phyloP scores from a whole-genome alignment of 2,888 invertebrate genomes.

The Cryptocephalus primarius region DNA sequence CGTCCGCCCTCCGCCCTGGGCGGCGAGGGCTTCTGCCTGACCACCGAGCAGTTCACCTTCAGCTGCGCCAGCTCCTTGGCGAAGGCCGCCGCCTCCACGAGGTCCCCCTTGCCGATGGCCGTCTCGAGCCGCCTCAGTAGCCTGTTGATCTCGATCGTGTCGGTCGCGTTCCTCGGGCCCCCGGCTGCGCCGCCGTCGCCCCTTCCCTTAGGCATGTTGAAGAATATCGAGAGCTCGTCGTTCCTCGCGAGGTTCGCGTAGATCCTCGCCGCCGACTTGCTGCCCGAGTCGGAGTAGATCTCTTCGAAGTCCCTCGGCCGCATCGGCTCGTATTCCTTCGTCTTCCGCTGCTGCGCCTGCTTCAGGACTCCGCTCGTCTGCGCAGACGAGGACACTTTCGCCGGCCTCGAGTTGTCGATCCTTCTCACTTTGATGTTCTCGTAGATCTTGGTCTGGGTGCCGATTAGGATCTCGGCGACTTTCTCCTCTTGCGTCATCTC shows the following conservation, averaged over 20 bases:
- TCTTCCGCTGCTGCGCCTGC: slow-evolving; percentile 26
- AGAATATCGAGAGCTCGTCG: slow-evolving; percentile 31
- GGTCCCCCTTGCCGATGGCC: slow-evolving; percentile 67
- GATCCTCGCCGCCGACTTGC: slow-evolving; percentile 27
- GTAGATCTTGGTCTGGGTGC: slow-evolving; percentile 34
- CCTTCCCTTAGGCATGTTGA: slow-evolving; percentile 32
- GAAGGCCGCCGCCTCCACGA: slow-evolving; percentile 61
- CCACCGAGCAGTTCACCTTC: slow-evolving; percentile 63
- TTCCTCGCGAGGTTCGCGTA: slow-evolving; percentile 40
- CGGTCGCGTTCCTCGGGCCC: slow-evolving; percentile 32
- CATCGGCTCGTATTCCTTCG: slow-evolving; percentile 40
- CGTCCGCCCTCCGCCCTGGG: slow-evolving; percentile 4
- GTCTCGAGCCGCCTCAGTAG: slow-evolving; percentile 61
- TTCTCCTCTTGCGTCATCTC: slow-evolving; percentile 23
- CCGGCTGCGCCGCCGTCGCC: slow-evolving; percentile 20
- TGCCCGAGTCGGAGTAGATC: slow-evolving; percentile 35
- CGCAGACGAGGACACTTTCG: slow-evolving; percentile 47
- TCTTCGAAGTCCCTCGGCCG: slow-evolving; percentile 45
- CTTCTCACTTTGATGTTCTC: slow-evolving; percentile 38
- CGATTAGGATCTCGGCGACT: slow-evolving; percentile 32
- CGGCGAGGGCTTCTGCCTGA: slow-evolving; percentile 33
- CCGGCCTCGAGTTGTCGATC: slow-evolving; percentile 28
- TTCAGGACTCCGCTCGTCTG: slow-evolving; percentile 45
- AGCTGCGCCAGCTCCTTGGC: slow-evolving; percentile 68
- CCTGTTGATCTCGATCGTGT: slow-evolving; percentile 48